These are phyloP conservation scores for Gallinago undulata DNA, from an alignment of 2,113 vertebrate species.

Conservation along the genomic window DNA sequence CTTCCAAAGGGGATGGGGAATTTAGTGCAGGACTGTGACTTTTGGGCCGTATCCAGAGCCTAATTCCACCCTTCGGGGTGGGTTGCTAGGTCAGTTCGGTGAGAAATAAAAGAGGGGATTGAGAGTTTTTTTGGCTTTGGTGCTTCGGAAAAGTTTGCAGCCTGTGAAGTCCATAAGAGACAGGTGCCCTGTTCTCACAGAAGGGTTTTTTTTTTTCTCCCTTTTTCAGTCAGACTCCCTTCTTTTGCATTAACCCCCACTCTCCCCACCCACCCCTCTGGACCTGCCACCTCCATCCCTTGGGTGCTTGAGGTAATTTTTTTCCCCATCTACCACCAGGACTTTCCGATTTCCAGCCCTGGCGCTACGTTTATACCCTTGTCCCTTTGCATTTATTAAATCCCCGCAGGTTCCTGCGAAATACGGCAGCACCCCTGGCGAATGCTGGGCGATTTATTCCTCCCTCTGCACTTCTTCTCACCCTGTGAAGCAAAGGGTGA, in stretches of 20 bases:
- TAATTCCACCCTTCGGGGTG: neutral
- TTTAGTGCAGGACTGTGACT: neutral
- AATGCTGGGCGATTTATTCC: neutral
- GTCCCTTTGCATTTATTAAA: neutral
- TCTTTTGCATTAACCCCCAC: neutral
- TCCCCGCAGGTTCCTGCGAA: rapidly evolving
- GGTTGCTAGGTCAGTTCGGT: neutral
- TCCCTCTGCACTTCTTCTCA: neutral
- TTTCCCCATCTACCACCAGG: rapidly evolving
- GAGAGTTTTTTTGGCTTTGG: neutral
- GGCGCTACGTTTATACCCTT: neutral
- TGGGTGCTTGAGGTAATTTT: rapidly evolving
- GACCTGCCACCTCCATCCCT: neutral
- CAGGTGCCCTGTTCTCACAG: rapidly evolving
- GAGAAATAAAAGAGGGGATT: neutral
- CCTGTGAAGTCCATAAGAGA: rapidly evolving
- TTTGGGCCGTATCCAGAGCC: neutral
- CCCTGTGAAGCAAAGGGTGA: neutral
- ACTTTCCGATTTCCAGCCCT: neutral
- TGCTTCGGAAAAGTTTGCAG: rapidly evolving
- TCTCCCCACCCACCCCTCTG: neutral
- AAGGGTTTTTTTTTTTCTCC: rapidly evolving
- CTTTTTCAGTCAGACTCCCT: neutral
- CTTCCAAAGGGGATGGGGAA: neutral
- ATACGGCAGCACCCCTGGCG: neutral